A percentile compares a stretch with the other conserved stretches of the same genome.
These are phyloP conservation scores for Pampusana beccarii DNA, from an alignment of 2,113 vertebrate species.

Conservation along the genomic window DNA sequence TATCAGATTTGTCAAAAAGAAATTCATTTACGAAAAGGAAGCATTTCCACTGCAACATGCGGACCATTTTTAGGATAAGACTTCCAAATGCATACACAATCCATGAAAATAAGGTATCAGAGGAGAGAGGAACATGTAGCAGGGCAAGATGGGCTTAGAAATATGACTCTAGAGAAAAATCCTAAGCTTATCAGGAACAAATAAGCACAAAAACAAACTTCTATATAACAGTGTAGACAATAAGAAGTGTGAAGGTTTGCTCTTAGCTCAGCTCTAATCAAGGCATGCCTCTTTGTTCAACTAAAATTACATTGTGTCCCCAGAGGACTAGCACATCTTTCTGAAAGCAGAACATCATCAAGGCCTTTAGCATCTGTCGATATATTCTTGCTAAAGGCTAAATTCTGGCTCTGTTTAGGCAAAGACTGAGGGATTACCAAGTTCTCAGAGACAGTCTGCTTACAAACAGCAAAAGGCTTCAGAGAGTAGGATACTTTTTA, in stretches of 20 bases:
- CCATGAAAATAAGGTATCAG: background rate
- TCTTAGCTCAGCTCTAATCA: conserved; percentile 2
- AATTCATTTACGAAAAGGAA: conserved; percentile 20
- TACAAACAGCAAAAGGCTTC: background rate
- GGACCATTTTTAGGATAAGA: background rate
- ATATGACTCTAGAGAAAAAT: background rate
- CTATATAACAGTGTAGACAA: background rate
- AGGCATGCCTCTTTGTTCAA: background rate
- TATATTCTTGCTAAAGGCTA: background rate
- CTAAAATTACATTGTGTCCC: background rate
- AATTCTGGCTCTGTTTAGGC: background rate
- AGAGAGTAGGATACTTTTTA: background rate
- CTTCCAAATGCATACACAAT: background rate
- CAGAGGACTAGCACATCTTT: background rate
- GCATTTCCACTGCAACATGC: background rate
- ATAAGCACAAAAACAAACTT: background rate
- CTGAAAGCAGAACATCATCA: background rate
- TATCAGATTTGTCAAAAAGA: conserved; percentile 46
- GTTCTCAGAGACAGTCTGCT: background rate
- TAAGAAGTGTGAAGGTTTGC: background rate
- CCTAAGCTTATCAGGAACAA: background rate
- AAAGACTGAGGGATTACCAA: background rate
- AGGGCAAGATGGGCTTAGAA: background rate
- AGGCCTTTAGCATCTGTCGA: background rate
- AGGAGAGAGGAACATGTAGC: background rate